Evolutionary conservation across 2,797 vertebrate species (phyloP), one percentile per base, ranked within the genome.

Genomic region (Chrosomus eos): DNA sequence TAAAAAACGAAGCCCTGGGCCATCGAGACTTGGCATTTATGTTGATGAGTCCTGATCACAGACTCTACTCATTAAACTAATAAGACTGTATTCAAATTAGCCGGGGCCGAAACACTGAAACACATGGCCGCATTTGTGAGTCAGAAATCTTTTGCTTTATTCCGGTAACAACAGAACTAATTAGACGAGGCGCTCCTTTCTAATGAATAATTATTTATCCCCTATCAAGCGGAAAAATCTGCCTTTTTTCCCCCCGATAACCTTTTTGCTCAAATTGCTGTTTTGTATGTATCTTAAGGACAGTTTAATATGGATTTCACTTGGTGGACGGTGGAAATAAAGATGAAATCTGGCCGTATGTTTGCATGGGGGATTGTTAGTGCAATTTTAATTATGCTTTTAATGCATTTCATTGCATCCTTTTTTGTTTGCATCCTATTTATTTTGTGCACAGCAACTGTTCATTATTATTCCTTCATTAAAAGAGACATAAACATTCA

Each of bases 11-110:
- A 94, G 97, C 97, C 97, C 93, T 95, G 94, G 96, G 97, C 97
- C 70, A 91, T 90, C 93, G 90, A 94, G 94, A 93, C 89, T 87
- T 93, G 91, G 96, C 96, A 96, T 95, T 97, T 95, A 98, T 95
- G 94, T 94, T 99, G 97, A 99, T 98, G 97, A 97, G 94, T 97
- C 95, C 96, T 99, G 98, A 99, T 97, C 96, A 97, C 95, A 93
- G 87, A 94, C 96, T 96, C 94, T 94, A 93, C 96, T 98, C 97
- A 98, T 99, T 99, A 99, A 96, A 97, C 96, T 98, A 99, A 99
- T 97, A 97, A 97, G 96, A 96, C 95, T 95, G 93, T 97, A 96
- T 97, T 96, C 95, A 96, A 97, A 99, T 98, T 96, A 98, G 92
- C 91, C 91, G 87, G 87, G 90, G 88, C 92, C 92, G 87, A 87